Evolutionary conservation across 2,113 vertebrate genomes (phyloP), one percentile per base, ranked within the genome.

Genomic region (Syngnathus floridae): DNA sequence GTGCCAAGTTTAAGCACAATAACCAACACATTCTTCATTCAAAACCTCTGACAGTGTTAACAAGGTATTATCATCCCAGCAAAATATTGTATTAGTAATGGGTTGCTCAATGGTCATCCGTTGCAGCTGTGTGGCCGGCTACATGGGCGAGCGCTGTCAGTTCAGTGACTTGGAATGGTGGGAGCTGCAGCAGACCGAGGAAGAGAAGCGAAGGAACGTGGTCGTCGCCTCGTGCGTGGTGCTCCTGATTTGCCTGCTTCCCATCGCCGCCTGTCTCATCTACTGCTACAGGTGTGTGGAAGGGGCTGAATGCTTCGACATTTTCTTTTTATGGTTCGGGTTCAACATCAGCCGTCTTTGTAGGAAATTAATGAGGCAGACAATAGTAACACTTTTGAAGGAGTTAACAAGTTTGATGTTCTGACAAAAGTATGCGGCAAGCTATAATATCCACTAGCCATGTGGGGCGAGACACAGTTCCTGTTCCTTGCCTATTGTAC

Each of bases 161-260:
- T 93, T 93, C 90, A 92, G 88, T 1, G 94, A 97, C 69, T 74
- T 96, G 81, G 88, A 92, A 52, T 96, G 94, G 93, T 93, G 93
- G 95, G 93, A 95, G 3, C 88, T 93, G 70, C 94, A 90, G 63
- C 88, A 85, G 0, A 69, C 88, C 0, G 87, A 91, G 70, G 72
- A 80, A 1, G 82, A 90, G 52, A 93, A 90, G 88, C 90, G 78
- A 56, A 81, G 78, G 55, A 90, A 85, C 12, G 19, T 92, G 62
- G 79, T 88, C 7, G 90, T 92, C 1, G 78, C 81, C 0, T 80
- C 83, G 0, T 88, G 89, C 21, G 58, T 91, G 9, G 65, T 83
- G 13, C 62, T 72, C 14, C 73, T 90, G 1, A 60, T 92, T 2
- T 75, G 86, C n/a, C 83, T 95, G 66, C 87, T 98, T 35, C 81